A percentile compares a stretch with the other conserved stretches of the same genome.
These are phyloP conservation scores for Mus caroli DNA, from an alignment of 2,797 vertebrate genomes.

Conservation along the genomic window DNA sequence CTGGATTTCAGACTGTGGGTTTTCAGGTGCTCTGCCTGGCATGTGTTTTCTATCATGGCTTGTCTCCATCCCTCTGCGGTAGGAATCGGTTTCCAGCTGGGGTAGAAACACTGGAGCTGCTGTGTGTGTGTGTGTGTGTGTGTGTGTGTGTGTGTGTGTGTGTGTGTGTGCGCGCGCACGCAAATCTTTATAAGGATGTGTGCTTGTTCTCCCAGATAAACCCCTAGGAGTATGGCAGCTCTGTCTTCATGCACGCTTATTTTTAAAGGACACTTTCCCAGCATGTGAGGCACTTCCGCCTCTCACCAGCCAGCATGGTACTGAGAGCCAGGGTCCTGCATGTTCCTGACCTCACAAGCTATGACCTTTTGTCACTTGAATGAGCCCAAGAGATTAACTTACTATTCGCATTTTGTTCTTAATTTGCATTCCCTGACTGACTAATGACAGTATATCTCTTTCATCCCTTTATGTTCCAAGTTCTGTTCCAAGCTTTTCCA, in stretches of 20 bases:
- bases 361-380: conserved; percentile 22
- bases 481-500: conserved; percentile 42
- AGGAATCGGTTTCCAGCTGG: conserved; percentile 1
- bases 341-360: background rate
- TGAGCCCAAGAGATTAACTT: background rate
- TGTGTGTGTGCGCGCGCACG: background rate
- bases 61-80: background rate
- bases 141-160: background rate
- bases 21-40: background rate
- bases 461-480: background rate
- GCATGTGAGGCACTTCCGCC: background rate
- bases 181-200: conserved; percentile 5
- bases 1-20: background rate
- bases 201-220: conserved; percentile 26
- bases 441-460: background rate
- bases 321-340: background rate
- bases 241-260: background rate
- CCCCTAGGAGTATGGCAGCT: background rate
- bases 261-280: conserved; percentile 16
- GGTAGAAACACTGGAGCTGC: background rate
- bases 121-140: background rate
- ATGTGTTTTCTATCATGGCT: background rate
- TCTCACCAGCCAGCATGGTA: background rate
- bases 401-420: conserved; percentile 8
- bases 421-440: conserved; percentile 5